Evolutionary conservation across 2,888 invertebrate species (phyloP), one percentile per base, ranked within the genome.

Genomic region (Eurois occulta): DNA sequence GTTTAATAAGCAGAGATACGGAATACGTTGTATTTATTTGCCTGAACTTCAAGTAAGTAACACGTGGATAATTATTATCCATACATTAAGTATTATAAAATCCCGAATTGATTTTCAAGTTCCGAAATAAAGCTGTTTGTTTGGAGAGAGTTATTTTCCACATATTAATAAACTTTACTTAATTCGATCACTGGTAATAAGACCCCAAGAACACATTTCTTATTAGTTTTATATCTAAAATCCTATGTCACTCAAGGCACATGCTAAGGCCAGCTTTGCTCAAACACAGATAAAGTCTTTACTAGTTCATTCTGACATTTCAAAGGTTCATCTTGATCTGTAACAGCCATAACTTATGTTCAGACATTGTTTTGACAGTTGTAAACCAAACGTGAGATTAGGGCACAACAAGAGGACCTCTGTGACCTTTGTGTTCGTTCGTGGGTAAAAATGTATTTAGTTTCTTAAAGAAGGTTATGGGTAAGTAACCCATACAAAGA

Each of bases 301-400:
- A 64, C 58, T 21, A 62, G 68, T 70, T 65, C 48, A 68, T 75
- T 66, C 65, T 72, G 78, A 75, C 55, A 48, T 69, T 77, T 72
- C 32, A 75, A 78, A 78, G 66, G 79, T 72, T 67, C 68, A 81
- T 79, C 68, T 84, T 75, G 75, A 81, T 85, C 78, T 58, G 74
- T 79, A 62, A 13, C 70, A 83, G 80, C 67, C 46, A 65, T 64
- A 79, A 78, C 48, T 77, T 58, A 68, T 68, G 52, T 74, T 60
- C 35, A 35, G 46, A 46, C 52, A 41, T 78, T 66, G 48, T 83
- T 79, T 72, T 74, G 70, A 80, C 62, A 46, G 52, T 28, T 38
- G 18, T 24, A 28, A 16, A 60, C 28, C 38, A 38, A 64, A 64
- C 55, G 55, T 32, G 35, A 83, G 71, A 68, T 81, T 52, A 70